A percentile compares a stretch with the other conserved stretches of the same genome.
Conservation (phyloP, 1,140 invertebrate species). For the Zaprionus taronus region DNA sequence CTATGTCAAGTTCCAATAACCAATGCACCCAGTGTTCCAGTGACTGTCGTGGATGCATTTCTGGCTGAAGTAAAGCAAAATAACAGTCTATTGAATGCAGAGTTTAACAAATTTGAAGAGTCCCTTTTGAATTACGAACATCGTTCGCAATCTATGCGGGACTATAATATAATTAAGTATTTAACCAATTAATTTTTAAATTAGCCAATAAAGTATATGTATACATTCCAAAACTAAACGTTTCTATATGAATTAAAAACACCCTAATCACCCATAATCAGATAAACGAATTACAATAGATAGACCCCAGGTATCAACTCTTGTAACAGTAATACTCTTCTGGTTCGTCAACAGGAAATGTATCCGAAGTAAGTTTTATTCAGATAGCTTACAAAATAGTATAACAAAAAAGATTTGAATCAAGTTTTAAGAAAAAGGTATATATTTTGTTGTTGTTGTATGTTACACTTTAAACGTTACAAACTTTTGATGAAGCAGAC, state of each 20-base stretch:
- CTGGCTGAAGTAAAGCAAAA: conserved; percentile 54
- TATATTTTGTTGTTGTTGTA: conserved; percentile 49
- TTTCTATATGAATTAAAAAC: neutral
- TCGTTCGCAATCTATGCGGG: conserved; percentile 63
- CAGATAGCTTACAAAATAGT: conserved; percentile 7
- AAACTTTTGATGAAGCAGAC: conserved; percentile 78
- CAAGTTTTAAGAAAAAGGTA: conserved; percentile 45
- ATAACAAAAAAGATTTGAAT: conserved; percentile 9
- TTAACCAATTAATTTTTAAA: conserved; percentile 4
- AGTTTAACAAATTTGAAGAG: conserved; percentile 60
- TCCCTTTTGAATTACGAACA: conserved; percentile 65
- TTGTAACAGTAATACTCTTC: neutral
- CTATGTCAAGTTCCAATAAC: conserved; percentile 1
- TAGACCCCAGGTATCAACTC: neutral
- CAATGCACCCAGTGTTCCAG: neutral
- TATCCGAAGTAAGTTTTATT: conserved; percentile 8
- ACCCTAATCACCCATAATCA: neutral
- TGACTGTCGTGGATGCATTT: conserved; percentile 47
- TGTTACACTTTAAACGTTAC: conserved; percentile 65
- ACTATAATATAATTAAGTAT: conserved; percentile 60
- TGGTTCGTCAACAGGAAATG: neutral
- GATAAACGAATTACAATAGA: neutral
- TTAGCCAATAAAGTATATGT: neutral
- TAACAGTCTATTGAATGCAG: conserved; percentile 58
- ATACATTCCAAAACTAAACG: neutral